Evolutionary conservation across 2,888 invertebrate genomes (phyloP), one percentile per base, ranked within the genome.

Genomic region (Rotaria macrura): DNA sequence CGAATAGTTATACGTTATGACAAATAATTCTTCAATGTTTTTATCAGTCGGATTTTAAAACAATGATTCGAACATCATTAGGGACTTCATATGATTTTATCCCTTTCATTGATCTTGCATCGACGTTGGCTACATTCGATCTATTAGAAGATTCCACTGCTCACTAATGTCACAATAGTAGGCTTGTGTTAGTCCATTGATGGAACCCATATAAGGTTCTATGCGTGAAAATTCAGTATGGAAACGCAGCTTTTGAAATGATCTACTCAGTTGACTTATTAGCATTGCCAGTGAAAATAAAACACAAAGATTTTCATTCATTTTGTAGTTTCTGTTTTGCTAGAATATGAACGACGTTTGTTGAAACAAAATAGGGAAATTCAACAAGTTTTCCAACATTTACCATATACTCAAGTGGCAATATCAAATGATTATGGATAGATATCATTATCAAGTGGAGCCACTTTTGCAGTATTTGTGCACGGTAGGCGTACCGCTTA

Each of bases 131-230:
- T 83, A 93, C 94, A 4, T 92, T 94, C 87, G 94, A 94, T 2
- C 90, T 95, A 87, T 92, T 93, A 17, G 94, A 94, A 89, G 93
- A 94, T 89, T 94, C 93, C 87, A 93, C 94, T 12, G 93, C 94
- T 20, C n/a, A 93, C 93, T 86, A 91, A 95, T 72, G 94, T 94
- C 10, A 94, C 94, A 85, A 94, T 94, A 89, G 94, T 95, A 94
- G n/a, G n/a, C n/a, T n/a, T 92, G 95, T 38, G 94, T 95, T 86
- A 94, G 94, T 0, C 94, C 94, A 0, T 91, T 95, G 74, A 94
- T 94, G 94, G 94, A 94, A 52, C 94, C 95, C 1, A 94, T 95
- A 87, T 93, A 94, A 89, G 94, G 94, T 3, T 94, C 94, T 2
- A 93, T 94, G 34, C 91, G 92, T 85, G 94, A 94, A 89, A 91